Percentiles rank a stretch among this genome's conserved stretches.
Conservation (phyloP, 2,113 vertebrate species). For the Piprites chloris region DNA sequence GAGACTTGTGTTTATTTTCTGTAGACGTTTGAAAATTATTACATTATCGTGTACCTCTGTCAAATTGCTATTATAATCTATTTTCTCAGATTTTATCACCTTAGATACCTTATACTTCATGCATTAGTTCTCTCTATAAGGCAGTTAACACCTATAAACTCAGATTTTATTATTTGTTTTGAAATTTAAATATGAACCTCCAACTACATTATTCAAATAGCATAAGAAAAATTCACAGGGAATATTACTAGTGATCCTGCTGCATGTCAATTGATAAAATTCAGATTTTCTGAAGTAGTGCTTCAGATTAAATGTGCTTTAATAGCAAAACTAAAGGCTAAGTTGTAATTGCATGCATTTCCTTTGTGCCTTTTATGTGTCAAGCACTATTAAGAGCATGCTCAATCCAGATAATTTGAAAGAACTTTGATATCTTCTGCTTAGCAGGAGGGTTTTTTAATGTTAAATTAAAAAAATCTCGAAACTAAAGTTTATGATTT, state of each 20-base stretch:
- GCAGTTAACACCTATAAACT: not conserved
- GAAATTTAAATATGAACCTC: not conserved
- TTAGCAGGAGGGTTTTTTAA: not conserved
- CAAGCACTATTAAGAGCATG: not conserved
- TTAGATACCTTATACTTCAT: not conserved
- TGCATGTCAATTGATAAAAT: not conserved
- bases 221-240: not conserved
- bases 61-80: not conserved
- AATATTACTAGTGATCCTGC: not conserved
- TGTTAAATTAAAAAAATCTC: not conserved
- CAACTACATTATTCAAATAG: not conserved
- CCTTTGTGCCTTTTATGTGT: not conserved
- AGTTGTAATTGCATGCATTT: not conserved
- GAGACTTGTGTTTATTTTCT: not conserved
- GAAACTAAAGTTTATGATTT: not conserved
- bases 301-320: not conserved
- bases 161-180: not conserved
- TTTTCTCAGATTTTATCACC: not conserved
- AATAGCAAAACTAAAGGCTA: not conserved
- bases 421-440: not conserved
- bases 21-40: not conserved
- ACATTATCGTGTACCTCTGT: not conserved
- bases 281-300: not conserved
- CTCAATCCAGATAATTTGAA: not conserved
- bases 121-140: not conserved